Conservation (phyloP, 2,113 vertebrate species). For the Aviceda subcristata region DNA sequence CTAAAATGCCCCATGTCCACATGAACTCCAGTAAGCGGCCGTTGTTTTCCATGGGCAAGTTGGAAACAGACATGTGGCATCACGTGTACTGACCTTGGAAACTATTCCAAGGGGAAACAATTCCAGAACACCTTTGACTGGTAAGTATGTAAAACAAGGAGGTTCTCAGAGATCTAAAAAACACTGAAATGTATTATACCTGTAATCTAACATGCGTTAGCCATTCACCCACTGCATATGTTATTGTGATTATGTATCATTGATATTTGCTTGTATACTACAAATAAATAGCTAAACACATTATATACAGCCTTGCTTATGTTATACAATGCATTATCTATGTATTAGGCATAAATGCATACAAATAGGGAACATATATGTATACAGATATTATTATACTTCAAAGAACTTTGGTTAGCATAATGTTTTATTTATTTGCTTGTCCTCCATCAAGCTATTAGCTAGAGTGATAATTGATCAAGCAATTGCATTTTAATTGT, state of each 20-base stretch:
- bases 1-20: neutral
- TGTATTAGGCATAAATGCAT: neutral
- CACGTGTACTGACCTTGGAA: conserved; percentile 29
- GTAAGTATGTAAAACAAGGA: neutral
- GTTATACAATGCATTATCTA: neutral
- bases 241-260: neutral
- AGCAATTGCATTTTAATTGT: conserved; percentile 52
- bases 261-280: neutral
- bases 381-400: neutral
- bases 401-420: neutral
- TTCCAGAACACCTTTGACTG: neutral
- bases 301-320: neutral
- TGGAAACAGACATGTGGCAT: neutral
- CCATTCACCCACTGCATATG: neutral
- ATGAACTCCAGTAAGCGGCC: neutral
- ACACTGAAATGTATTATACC: neutral
- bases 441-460: conserved; percentile 32
- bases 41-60: conserved; percentile 35
- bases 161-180: neutral
- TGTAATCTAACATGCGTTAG: neutral
- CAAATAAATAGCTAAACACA: neutral
- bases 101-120: neutral
- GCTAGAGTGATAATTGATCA: conserved; percentile 48
- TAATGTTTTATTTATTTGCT: conserved; percentile 53
- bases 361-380: neutral